A percentile compares a stretch with the other conserved stretches of the same genome.
Conservation (phyloP, 2,888 invertebrate genomes). For the Drosophila borealis region DNA sequence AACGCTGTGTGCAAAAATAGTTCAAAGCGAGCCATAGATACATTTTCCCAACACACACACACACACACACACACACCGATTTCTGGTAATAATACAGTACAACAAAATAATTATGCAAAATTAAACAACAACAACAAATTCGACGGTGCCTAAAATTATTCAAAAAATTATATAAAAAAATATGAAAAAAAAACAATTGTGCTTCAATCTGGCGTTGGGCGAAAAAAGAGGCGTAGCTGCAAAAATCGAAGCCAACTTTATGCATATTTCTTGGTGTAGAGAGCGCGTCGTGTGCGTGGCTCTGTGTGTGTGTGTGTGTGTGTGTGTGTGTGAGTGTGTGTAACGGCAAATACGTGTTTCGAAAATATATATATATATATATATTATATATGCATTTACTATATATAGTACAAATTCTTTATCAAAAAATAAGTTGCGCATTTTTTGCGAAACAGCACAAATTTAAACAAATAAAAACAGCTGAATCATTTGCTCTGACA, state of each 20-base stretch:
- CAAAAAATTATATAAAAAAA: not conserved
- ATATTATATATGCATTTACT: conserved; percentile 4
- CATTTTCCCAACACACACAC: conserved; percentile 63
- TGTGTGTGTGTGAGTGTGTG: conserved; percentile 7
- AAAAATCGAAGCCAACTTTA: conserved; percentile 64
- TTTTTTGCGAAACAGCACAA: not conserved
- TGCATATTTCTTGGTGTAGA: conserved; percentile 72
- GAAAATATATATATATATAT: conserved; percentile 14
- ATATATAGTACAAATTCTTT: no score
- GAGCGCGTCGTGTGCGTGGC: conserved; percentile 54
- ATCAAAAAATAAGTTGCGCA: not conserved
- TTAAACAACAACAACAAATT: conserved; percentile 2
- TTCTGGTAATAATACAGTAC: conserved; percentile 42
- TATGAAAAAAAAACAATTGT: conserved; percentile 2
- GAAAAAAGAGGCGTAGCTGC: conserved; percentile 67
- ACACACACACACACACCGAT: conserved; percentile 5
- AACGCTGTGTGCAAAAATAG: conserved; percentile 71
- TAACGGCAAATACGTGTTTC: conserved; percentile 17
- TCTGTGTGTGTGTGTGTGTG: conserved; percentile 28
- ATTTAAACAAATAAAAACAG: not conserved
- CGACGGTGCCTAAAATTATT: conserved; percentile 15
- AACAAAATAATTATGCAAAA: conserved; percentile 37
- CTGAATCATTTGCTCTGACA: conserved; percentile 1
- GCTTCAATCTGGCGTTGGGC: conserved; percentile 26
- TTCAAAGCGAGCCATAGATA: conserved; percentile 71